Base-by-base conservation (phyloP, 2,113 vertebrate species). In the Struthidea cinerea region DNA sequence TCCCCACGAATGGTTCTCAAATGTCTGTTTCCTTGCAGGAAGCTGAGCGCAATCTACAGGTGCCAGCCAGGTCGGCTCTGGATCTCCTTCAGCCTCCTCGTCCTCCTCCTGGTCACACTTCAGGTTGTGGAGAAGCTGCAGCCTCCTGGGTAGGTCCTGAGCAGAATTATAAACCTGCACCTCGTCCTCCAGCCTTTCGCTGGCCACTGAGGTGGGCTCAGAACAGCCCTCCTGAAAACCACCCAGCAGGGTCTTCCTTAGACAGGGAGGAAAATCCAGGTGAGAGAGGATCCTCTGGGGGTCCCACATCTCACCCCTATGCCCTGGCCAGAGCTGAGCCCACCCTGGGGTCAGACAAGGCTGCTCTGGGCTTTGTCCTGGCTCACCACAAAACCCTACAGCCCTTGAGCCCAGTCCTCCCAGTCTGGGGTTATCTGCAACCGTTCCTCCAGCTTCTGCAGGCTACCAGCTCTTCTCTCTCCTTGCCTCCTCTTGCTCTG, bases 111-210 rank as follows among this genome's bases (percentile, higher is more conserved):
- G 78, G 39, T 97, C 56, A 76, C 20, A 0, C 77, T 97, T 53
- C 97, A 96, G 59, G 60, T 96, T 5, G 2, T 87, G 56, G 92
- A 96, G 95, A 97, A 97, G 85, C 49, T 96, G 49, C 93, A 97
- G 44, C 71, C 49, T 49, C 22, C 52, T 52, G 87, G 52, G 97
- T 97, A 96, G 33, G 94, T 96, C 42, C 52, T 52, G 61, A 60
- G 47, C 59, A 82, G 49, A 35, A 42, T 3, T 49, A 30, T 5
- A 37, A 52, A 89, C 32, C 78, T 82, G 57, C 14, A 47, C 5
- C 57, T 68, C 6, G 0, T 18, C 35, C 53, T 75, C n/a, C 47
- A 52, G 41, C 33, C 42, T 73, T 44, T 7, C 0, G 0, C 61
- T 64, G 50, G 13, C 67, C 28, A 12, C 30, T 14, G 46, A 77